These are phyloP conservation scores for Zapus hudsonius DNA, from an alignment of 2,113 vertebrate genomes.

Conservation along the genomic window DNA sequence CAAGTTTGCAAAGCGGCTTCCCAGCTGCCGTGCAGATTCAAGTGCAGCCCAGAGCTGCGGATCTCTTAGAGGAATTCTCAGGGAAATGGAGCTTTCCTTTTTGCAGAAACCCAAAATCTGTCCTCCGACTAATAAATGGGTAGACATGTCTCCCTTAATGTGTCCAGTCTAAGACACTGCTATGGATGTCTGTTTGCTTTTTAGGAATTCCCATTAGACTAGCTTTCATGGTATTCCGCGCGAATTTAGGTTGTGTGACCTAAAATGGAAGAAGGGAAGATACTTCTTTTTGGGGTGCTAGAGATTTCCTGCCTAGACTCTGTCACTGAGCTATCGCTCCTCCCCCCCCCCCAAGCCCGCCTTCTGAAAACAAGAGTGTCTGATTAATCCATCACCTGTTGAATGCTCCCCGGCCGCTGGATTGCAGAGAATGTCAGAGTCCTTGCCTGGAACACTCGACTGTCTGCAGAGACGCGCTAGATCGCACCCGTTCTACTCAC, in stretches of 20 bases:
- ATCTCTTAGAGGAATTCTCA: background rate
- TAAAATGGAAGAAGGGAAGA: background rate
- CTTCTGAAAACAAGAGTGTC: background rate
- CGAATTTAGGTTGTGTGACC: background rate
- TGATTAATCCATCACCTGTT: conserved; percentile 32
- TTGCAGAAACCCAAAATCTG: conserved; percentile 24
- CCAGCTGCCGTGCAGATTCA: background rate
- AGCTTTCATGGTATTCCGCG: background rate
- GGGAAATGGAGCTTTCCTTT: background rate
- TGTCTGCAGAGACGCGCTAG: background rate
- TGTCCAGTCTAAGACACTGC: background rate
- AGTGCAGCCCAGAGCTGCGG: background rate
- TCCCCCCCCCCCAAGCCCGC: background rate
- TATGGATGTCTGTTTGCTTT: background rate
- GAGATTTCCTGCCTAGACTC: background rate
- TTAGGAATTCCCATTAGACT: background rate
- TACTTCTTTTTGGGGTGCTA: background rate
- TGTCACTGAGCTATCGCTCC: background rate
- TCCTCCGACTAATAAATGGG: background rate
- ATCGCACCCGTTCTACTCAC: conserved; percentile 21
- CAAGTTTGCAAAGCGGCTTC: background rate
- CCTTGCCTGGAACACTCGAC: background rate
- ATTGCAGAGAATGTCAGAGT: conserved; percentile 34
- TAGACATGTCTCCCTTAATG: background rate
- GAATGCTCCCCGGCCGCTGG: background rate